These are phyloP conservation scores for Xenotilapia longispinis DNA, from an alignment of 2,113 vertebrate species.

Conservation along the genomic window DNA sequence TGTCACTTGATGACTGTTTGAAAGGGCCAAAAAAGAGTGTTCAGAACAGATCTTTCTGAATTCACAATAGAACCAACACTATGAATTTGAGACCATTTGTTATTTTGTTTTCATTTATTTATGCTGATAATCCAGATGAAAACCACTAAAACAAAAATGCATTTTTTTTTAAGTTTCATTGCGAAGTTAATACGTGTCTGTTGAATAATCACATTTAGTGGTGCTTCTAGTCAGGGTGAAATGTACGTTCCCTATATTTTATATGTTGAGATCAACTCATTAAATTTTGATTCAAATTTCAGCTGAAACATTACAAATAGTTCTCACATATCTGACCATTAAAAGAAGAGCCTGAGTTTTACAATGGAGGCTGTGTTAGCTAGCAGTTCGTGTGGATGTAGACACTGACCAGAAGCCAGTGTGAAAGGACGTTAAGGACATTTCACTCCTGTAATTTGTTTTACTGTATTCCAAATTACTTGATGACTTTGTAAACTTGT, in stretches of 20 bases:
- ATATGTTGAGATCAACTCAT: neutral
- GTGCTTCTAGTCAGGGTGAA: neutral
- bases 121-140: neutral
- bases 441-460: neutral
- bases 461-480: neutral
- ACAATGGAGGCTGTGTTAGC: neutral
- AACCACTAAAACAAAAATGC: neutral
- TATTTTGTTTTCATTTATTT: neutral
- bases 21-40: neutral
- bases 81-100: too few species aligned
- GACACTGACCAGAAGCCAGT: neutral
- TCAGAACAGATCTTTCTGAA: neutral
- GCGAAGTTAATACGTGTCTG: neutral
- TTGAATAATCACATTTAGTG: neutral
- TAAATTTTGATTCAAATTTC: neutral
- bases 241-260: neutral
- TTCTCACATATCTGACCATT: neutral
- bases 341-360: neutral
- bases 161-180: neutral
- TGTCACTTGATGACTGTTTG: neutral
- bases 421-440: neutral
- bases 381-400: neutral
- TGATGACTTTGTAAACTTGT: neutral
- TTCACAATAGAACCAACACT: neutral
- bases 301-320: neutral